Evolutionary conservation across 1,140 invertebrate genomes (phyloP), one percentile per base, ranked within the genome.

Genomic region (Pseudoatta argentina): DNA sequence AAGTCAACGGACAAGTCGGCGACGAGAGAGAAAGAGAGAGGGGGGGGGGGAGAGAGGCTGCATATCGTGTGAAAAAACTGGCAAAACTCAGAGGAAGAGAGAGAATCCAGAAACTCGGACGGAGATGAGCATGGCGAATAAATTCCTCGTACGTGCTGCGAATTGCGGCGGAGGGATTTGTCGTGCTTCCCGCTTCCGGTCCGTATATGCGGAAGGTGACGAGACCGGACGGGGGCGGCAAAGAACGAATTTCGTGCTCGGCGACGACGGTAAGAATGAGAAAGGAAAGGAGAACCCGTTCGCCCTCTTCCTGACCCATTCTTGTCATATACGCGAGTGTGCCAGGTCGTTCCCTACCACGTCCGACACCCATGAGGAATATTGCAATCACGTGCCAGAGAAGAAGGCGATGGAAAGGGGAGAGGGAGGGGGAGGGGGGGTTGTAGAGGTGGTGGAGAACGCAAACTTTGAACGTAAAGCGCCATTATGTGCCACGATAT

Each of bases 121-220:
- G 71, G 85, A 87, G 89, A 87, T 86, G 91, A 87, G 88, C 91
- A 90, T 34, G 61, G 53, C 59, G 92, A 93, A 93, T 92, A 93
- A 93, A 93, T 93, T 93, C 72, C 76, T 85, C 78, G 59, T 92
- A 92, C 92, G 92, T 93, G 92, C 87, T 66, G 51, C 75, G 92
- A 92, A 93, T 92, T 87, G 86, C 63, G 69, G 51, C 61, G 30
- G 10, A 57, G 59, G 78, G 67, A 77, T 87, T 90, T 85, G 51
- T 73, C 55, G 21, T 61, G 53, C 55, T 53, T 59, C 55, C 59
- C 66, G 55, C 71, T 88, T 89, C 88, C 88, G 88, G 87, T 89
- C 53, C 73, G 64, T 48, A 61, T 63, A 61, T 63, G 87, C 59
- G 64, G 57, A 72, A 85, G 72, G 39, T 71, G 72, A 85, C 69